Evolutionary conservation across 2,113 vertebrate genomes (phyloP), one percentile per base, ranked within the genome.

Genomic region (Misgurnus mizolepis): DNA sequence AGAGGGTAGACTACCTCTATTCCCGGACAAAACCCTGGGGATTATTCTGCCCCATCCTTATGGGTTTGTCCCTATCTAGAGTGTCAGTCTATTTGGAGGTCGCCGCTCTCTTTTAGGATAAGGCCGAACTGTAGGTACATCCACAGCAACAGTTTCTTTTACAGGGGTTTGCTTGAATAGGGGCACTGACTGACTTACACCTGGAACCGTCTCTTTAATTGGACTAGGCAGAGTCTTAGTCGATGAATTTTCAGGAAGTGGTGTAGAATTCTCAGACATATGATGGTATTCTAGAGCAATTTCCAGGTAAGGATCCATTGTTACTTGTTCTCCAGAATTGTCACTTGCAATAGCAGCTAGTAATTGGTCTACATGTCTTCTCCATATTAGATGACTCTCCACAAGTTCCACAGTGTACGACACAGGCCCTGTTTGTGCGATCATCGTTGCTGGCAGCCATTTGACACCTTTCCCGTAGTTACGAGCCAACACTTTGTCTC

Each of bases 361-460:
- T 27, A 78, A 65, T 62, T 83, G 76, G 8, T 79, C 85, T 1
- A 60, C 60, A 70, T 62, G 61, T 50, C 72, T 79, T 76, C 45
- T 80, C 82, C 80, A 86, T 17, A 64, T 69, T 5, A 66, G 12
- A n/a, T 58, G 17, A 11, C 7, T n/a, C 6, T 78, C 77, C n/a
- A 43, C 6, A 3, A 73, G 68, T 4, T 80, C 3, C 6, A 80
- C 66, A 0, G 56, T 80, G 40, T 84, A 84, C 4, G 80, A 86
- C 7, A 83, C 78, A 3, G 56, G 80, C 4, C 80, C 77, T 11
- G 77, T 86, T 27, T 86, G 61, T 66, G 61, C 41, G 6, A 80
- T 11, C 3, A 80, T 18, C 5, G 67, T 43, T 39, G 80, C 82
- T 5, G 70, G 76, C 43, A 78, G 8, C 22, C 73, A 80, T 17